Conservation (phyloP, 2,113 vertebrate species). For the Pseudois nayaur region DNA sequence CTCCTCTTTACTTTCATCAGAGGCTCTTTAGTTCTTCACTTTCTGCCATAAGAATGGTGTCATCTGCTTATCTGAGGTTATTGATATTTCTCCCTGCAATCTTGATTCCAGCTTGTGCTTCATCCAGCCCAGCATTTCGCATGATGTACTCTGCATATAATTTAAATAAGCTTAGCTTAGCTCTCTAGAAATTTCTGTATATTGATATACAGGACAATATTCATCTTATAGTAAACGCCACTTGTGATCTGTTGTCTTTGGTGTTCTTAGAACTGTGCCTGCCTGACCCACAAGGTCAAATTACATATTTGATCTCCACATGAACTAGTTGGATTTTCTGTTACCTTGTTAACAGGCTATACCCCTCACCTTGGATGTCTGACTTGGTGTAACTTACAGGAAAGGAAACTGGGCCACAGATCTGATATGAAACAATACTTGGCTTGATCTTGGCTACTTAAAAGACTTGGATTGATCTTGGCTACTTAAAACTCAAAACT, state of each 20-base stretch:
- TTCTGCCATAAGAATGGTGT: neutral
- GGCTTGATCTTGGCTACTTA: neutral
- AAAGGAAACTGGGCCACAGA: neutral
- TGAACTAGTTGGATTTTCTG: neutral
- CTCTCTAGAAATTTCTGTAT: neutral
- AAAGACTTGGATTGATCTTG: neutral
- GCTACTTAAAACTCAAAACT: neutral
- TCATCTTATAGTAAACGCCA: neutral
- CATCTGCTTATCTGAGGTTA: neutral
- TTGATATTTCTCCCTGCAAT: neutral
- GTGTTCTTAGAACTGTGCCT: neutral
- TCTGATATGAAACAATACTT: neutral
- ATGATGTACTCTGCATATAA: neutral
- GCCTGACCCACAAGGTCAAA: neutral
- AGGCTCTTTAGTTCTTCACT: neutral
- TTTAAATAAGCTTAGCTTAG: neutral
- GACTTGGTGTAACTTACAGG: neutral
- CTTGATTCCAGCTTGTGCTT: neutral
- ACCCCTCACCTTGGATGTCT: neutral
- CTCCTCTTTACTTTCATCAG: neutral
- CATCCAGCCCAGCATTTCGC: neutral
- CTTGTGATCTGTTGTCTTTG: neutral
- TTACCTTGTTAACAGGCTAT: neutral
- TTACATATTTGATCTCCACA: neutral
- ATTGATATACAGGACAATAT: neutral